A percentile compares a stretch with the other conserved stretches of the same genome.
Evolutionary conservation across 2,888 invertebrate genomes (phyloP).

Genomic region (Torymus tubicola): DNA sequence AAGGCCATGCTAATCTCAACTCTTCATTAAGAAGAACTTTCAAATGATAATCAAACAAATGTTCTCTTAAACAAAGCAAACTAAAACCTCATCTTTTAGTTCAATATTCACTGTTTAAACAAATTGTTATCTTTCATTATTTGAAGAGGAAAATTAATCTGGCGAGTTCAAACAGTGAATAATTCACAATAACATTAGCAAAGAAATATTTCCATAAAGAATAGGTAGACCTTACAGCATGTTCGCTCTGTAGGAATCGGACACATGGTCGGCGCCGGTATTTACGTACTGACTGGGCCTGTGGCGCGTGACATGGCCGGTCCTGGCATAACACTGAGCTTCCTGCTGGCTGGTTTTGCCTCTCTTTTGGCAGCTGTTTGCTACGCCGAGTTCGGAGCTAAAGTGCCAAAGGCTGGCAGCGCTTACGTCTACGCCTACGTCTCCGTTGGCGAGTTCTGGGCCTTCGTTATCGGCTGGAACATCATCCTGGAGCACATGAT

Average conservation of each 20-base stretch:
- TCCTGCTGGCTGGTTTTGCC: slow-evolving; percentile 88
- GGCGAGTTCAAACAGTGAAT: no score
- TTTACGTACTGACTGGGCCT: slow-evolving; percentile 92
- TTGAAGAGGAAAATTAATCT: no score
- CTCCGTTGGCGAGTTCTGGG: slow-evolving; percentile 95
- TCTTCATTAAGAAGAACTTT: no score
- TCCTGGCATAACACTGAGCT: slow-evolving; percentile 87
- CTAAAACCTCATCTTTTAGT: no score
- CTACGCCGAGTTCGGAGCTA: slow-evolving; percentile 93
- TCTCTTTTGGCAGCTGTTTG: slow-evolving; percentile 89
- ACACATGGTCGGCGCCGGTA: slow-evolving; percentile 96
- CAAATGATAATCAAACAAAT: no score
- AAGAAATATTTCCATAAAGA: no score
- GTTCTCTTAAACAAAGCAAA: no score
- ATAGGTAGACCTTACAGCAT: no score
- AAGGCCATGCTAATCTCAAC: no score
- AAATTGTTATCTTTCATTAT: no score
- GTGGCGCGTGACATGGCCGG: slow-evolving; percentile 90
- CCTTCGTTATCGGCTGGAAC: slow-evolving; percentile 97
- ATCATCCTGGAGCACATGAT: slow-evolving; percentile 93
- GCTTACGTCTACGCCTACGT: slow-evolving; percentile 97
- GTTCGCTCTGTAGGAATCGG: slow-evolving; percentile 84
- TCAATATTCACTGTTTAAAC: no score
- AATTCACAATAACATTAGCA: no score
- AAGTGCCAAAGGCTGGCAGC: slow-evolving; percentile 92